phyloP scores from a whole-genome alignment of 2,888 invertebrate genomes.

The Drosophila pegasa region DNA sequence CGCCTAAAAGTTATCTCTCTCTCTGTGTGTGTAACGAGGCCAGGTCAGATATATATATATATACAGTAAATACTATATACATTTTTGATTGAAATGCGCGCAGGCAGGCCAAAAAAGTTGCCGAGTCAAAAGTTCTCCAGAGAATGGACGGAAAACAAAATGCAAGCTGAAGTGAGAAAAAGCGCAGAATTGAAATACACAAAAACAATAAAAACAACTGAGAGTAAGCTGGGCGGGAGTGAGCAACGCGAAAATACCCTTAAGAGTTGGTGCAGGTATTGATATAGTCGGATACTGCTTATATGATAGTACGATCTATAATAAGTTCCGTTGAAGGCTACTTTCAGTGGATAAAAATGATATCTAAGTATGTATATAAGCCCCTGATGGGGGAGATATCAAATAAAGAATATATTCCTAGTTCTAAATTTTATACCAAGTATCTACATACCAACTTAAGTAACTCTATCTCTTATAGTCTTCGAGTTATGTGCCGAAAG shows the following conservation, averaged over 20 bases:
- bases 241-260: conserved; percentile 7
- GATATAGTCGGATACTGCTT: neutral
- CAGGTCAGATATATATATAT: conserved; percentile 34
- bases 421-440: too few relatives aligned
- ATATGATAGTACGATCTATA: too few relatives aligned
- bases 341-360: neutral
- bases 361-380: too few relatives aligned
- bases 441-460: neutral
- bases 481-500: neutral
- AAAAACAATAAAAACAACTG: conserved; percentile 27
- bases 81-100: conserved; percentile 61
- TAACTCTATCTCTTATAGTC: neutral
- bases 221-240: conserved; percentile 11
- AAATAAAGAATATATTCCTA: neutral
- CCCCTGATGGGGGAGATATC: neutral
- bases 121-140: conserved; percentile 54
- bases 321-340: neutral
- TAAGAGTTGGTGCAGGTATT: neutral
- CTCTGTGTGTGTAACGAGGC: conserved; percentile 40
- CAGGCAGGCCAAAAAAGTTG: conserved; percentile 49
- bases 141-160: conserved; percentile 29
- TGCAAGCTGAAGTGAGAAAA: conserved; percentile 31
- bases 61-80: conserved; percentile 21
- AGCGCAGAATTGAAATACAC: conserved; percentile 36
- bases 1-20: conserved; percentile 3